Base-by-base conservation (phyloP, 2,113 vertebrate species). In the Eubucco bourcierii region DNA sequence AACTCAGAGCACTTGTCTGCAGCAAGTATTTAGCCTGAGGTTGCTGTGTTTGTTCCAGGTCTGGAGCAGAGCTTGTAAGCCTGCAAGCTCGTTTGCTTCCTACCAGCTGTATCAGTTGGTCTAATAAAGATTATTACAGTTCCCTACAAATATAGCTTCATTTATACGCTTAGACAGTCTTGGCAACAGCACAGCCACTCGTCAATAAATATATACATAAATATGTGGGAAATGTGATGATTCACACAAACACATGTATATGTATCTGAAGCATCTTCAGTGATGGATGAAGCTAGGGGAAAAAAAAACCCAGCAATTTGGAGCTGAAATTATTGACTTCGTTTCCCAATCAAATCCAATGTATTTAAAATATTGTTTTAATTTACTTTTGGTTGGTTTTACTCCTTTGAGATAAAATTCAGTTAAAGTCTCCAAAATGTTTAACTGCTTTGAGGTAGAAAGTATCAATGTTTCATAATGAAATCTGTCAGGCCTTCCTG, bases 41-140 rank as follows among this genome's bases (percentile, higher is more conserved):
- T 60, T 58, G 33, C 65, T 88, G 68, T 3, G 37, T 72, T 85
- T 86, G 85, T 75, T 95, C 73, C 72, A 90, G 76, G 78, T 84
- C 44, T 78, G 53, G 72, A 83, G 37, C 60, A 86, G 44, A 44
- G 31, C 70, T 85, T 74, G 63, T 77, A 75, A 83, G 47, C 70
- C 73, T 94, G 31, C 10, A 67, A 95, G 41, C 17, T 28, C 14
- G 1, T 74, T 90, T 80, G 60, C 71, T 94, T 93, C 66, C 88
- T 88, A 94, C 65, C 88, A 93, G 92, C 68, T 95, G 37, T 86
- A 93, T 90, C 88, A 91, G 73, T 67, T 83, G 37, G 53, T 74
- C 68, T 93, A 78, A 90, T 94, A 94, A 95, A 93, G 85, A 86
- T 93, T 83, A 80, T 91, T 91, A 47, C 53, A 94, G 41, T 50